Percentiles rank a stretch among this genome's conserved stretches.
Evolutionary conservation across 2,113 vertebrate species (phyloP).

Genomic region (Phoenicopterus ruber): DNA sequence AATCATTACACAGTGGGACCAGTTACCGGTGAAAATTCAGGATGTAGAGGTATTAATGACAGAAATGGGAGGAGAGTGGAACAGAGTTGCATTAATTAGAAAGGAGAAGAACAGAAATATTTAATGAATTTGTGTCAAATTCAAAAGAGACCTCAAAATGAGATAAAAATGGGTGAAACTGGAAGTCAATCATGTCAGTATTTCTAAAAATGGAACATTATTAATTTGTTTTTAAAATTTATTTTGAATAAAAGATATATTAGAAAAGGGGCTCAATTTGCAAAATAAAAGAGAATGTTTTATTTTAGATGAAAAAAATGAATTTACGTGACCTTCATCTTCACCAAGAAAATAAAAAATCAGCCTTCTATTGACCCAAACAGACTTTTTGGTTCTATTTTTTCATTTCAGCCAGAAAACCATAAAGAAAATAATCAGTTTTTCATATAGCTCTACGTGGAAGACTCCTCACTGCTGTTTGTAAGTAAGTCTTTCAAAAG

Average conservation of each 20-base stretch:
- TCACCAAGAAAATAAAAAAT: not conserved
- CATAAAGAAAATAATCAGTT: not conserved
- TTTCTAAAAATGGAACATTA: not conserved
- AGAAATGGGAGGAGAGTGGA: not conserved
- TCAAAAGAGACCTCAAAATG: not conserved
- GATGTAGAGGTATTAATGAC: not conserved
- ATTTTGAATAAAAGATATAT: not conserved
- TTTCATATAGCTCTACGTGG: not conserved
- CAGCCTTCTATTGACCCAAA: not conserved
- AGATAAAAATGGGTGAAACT: not conserved
- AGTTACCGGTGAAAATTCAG: not conserved
- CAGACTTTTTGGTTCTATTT: not conserved
- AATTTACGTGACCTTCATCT: not conserved
- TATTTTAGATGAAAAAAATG: not conserved
- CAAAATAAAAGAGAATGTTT: not conserved
- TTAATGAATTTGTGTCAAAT: not conserved
- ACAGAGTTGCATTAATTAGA: not conserved
- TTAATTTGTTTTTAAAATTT: not conserved
- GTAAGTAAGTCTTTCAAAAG: not conserved
- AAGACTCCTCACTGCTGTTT: not conserved
- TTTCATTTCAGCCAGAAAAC: not conserved
- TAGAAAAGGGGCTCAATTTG: not conserved
- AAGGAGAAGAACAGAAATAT: not conserved
- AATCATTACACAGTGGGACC: not conserved
- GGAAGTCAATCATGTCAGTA: not conserved